Evolutionary conservation across 2,888 invertebrate genomes (phyloP).

Genomic region (Pseudococcus viburni): DNA sequence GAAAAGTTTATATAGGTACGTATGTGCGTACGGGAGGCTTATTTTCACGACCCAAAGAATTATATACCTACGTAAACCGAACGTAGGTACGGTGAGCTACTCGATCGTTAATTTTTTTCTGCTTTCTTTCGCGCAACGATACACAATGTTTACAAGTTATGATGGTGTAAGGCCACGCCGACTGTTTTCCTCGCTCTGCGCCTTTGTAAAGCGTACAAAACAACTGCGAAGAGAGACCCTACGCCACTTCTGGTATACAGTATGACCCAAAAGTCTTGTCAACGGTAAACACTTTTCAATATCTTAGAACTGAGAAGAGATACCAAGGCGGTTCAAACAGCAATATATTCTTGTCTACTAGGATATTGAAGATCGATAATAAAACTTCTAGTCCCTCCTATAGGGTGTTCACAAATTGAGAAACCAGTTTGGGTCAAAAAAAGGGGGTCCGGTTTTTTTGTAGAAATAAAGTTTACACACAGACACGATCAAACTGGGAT

Average conservation of each 20-base stretch:
- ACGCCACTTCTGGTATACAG: neutral
- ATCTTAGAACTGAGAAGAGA: too few species aligned
- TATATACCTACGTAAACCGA: neutral
- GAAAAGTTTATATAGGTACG: constrained; percentile 6
- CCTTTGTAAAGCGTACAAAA: neutral
- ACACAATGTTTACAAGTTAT: constrained; percentile 39
- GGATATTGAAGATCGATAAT: too few species aligned
- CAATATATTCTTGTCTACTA: too few species aligned
- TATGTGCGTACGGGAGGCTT: neutral
- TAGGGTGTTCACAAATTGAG: too few species aligned
- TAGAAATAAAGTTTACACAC: too few species aligned
- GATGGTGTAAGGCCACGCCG: neutral
- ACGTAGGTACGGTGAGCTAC: neutral
- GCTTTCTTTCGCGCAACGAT: neutral
- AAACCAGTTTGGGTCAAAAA: too few species aligned
- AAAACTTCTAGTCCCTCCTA: too few species aligned
- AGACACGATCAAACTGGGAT: too few species aligned
- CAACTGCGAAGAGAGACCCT: neutral
- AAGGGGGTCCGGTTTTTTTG: too few species aligned
- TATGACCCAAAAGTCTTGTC: too few species aligned
- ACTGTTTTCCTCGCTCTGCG: neutral
- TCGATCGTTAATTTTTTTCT: constrained; percentile 1
- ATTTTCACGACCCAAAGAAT: constrained; percentile 27
- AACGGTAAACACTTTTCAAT: too few species aligned
- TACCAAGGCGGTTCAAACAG: too few species aligned